Evolutionary conservation across 2,888 invertebrate genomes (phyloP).

Genomic region (Apotomis turbidana): DNA sequence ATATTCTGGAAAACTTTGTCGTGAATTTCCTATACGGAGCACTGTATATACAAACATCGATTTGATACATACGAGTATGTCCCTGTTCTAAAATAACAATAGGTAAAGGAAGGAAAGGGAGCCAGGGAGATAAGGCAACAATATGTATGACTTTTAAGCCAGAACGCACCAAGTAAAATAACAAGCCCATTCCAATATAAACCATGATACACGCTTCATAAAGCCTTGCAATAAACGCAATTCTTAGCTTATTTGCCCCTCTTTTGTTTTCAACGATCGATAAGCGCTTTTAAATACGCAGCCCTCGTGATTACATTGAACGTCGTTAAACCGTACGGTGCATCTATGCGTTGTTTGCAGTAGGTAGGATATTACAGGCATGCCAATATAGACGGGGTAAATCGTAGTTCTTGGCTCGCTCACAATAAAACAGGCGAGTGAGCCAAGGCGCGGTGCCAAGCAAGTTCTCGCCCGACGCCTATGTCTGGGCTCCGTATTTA

Average conservation of each 20-base stretch:
- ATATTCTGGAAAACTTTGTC: no score
- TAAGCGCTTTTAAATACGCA: background rate
- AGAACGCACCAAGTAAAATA: background rate
- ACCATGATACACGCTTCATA: background rate
- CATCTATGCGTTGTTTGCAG: slow-evolving; percentile 26
- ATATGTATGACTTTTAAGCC: background rate
- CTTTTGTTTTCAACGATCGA: slow-evolving; percentile 5
- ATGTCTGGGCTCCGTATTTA: slow-evolving; percentile 30
- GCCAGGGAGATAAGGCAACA: background rate
- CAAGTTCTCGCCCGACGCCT: slow-evolving; percentile 55
- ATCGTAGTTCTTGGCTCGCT: slow-evolving; percentile 68
- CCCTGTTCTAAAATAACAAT: background rate
- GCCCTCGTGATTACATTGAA: background rate
- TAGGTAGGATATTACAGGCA: slow-evolving; percentile 31
- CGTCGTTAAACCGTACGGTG: background rate
- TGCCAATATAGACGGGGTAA: slow-evolving; percentile 60
- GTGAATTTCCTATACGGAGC: no score
- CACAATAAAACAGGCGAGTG: slow-evolving; percentile 66
- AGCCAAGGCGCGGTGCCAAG: slow-evolving; percentile 73
- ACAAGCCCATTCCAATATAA: background rate
- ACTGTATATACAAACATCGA: background rate
- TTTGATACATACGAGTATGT: background rate
- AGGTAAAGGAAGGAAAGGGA: background rate
- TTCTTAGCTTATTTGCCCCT: background rate
- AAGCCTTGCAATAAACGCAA: background rate